Evolutionary conservation across 2,113 vertebrate genomes (phyloP), one percentile per base, ranked within the genome.

Genomic region (Catagonus wagneri): DNA sequence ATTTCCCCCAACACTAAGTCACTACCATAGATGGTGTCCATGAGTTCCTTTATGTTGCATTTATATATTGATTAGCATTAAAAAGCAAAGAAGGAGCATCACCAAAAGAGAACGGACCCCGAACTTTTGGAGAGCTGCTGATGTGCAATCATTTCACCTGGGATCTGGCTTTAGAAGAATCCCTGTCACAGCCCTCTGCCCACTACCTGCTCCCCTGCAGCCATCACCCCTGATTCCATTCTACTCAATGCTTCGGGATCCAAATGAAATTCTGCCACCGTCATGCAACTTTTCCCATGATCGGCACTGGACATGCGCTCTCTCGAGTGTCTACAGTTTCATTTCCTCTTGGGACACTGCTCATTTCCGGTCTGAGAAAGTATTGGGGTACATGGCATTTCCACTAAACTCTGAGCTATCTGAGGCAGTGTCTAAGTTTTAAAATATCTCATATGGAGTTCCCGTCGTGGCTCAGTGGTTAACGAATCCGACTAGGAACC

Each of bases 321-420:
- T 72, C 32, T 36, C 61, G 15, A 83, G 39, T 15, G 36, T 66
- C 10, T 27, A n/a, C 17, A 69, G 79, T 39, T 84, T 60, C 80
- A 56, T n/a, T 89, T 83, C 72, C 87, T 91, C 68, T 74, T 89
- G 87, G 66, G 66, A 83, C 58, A 58, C 7, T 66, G 34, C 61
- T 92, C 90, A 61, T 50, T 17, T 29, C 72, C 54, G 65, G 22
- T 8, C 68, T 80, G 36, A 71, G 60, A 32, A 74, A 76, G 34
- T n/a, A 75, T 11, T 14, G 72, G 32, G 50, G n/a, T 36, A 72
- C 17, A 29, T 1, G 16, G 39, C 34, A 71, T 63, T 39, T 75
- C 44, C 80, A 52, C 5, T 5, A 52, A 75, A 74, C 75, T 81
- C 80, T 68, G 39, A 90, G 34, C 20, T 84, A 56, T 5, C 61